Conservation (phyloP, 2,113 vertebrate genomes). For the Arothron firmamentum region DNA sequence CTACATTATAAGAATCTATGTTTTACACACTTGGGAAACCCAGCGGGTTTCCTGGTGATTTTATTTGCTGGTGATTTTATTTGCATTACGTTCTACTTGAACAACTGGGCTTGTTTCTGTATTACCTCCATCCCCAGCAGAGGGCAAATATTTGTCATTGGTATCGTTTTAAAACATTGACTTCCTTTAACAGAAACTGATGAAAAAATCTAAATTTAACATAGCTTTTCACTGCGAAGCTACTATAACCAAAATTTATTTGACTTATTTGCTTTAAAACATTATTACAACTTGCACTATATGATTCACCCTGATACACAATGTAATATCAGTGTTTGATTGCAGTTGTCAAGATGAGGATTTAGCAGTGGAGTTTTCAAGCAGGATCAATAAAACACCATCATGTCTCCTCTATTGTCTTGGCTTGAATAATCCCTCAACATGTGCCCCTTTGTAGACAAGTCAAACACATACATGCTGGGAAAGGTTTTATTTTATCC, state of each 20-base stretch:
- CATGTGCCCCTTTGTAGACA: slow-evolving; percentile 16
- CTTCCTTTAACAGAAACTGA: no score
- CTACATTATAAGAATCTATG: no score
- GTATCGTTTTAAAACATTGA: background rate
- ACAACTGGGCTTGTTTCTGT: slow-evolving; percentile 8
- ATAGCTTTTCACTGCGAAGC: no score
- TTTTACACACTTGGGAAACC: slow-evolving; percentile 2
- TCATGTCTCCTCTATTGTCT: slow-evolving; percentile 33
- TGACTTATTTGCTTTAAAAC: no score
- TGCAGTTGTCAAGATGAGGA: slow-evolving; percentile 41
- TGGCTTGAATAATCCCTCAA: slow-evolving; percentile 24
- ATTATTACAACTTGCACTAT: background rate
- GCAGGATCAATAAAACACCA: slow-evolving; percentile 47
- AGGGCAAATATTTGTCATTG: slow-evolving; percentile 3
- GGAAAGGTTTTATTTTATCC: background rate
- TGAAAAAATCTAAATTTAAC: background rate
- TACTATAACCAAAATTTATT: no score
- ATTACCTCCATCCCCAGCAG: slow-evolving; percentile 27
- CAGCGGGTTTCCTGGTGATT: background rate
- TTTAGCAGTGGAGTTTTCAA: slow-evolving; percentile 36
- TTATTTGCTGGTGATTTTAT: slow-evolving; percentile 7
- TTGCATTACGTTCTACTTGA: slow-evolving; percentile 19
- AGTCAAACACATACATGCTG: slow-evolving; percentile 3
- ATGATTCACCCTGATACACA: slow-evolving; percentile 3
- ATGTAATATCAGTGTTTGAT: slow-evolving; percentile 42